A percentile compares a stretch with the other conserved stretches of the same genome.
phyloP scores from a whole-genome alignment of 2,113 vertebrate genomes.

The Elanoides forficatus region DNA sequence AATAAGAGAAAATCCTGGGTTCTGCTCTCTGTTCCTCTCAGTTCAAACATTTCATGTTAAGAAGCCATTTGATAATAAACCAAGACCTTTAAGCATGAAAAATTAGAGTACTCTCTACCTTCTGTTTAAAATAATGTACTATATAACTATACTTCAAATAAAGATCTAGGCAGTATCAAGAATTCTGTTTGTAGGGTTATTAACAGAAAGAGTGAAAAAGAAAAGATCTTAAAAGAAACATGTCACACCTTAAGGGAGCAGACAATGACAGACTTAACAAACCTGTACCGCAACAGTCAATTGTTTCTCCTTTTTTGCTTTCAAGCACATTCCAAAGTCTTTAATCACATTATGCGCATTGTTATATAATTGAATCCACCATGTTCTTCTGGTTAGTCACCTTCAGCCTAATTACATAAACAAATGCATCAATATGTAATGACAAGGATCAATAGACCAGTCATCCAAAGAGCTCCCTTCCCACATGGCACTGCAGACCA shows the following conservation, averaged over 20 bases:
- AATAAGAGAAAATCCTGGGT: not conserved
- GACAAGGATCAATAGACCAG: not conserved
- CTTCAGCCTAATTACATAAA: conserved; percentile 9
- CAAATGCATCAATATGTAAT: not conserved
- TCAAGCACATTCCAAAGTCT: not conserved
- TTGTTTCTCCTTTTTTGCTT: not conserved
- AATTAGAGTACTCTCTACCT: not conserved
- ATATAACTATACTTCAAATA: not conserved
- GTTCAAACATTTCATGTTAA: not conserved
- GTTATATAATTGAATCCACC: conserved; percentile 9
- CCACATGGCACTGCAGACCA: not conserved
- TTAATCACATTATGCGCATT: not conserved
- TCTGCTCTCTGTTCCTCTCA: not conserved
- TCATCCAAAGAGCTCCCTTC: not conserved
- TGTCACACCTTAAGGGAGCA: not conserved
- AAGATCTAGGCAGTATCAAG: not conserved
- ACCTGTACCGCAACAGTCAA: not conserved
- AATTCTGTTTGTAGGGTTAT: not conserved
- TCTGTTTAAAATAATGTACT: not conserved
- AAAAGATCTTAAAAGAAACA: not conserved
- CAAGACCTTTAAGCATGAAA: not conserved
- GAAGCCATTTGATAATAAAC: not conserved
- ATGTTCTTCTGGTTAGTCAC: not conserved
- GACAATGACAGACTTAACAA: not conserved
- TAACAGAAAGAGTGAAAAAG: not conserved